Percentiles rank a stretch among this genome's conserved stretches.
These are phyloP conservation scores for Notamacropus eugenii DNA, from an alignment of 2,797 vertebrate species.

Conservation along the genomic window DNA sequence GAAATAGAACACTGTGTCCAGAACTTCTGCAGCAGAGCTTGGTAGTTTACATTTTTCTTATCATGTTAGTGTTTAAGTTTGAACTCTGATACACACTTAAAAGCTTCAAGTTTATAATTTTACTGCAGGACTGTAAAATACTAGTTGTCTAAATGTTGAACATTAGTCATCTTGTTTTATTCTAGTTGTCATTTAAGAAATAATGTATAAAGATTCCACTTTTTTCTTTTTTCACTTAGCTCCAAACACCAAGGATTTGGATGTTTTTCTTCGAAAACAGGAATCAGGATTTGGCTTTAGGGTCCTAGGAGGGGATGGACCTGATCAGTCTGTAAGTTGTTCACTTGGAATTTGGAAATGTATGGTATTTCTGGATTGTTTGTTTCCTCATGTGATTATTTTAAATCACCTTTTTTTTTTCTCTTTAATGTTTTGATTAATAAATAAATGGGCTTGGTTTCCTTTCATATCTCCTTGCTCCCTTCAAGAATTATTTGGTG, in stretches of 20 bases:
- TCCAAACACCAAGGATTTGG: slow-evolving; percentile 95
- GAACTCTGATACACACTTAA: slow-evolving; percentile 30
- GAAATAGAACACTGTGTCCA: slow-evolving; percentile 21
- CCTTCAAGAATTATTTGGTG: not conserved
- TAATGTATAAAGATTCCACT: slow-evolving; percentile 4
- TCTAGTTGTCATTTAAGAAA: slow-evolving; percentile 48
- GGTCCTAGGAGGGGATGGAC: slow-evolving; percentile 97
- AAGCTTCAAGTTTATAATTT: slow-evolving; percentile 22
- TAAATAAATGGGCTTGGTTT: not conserved
- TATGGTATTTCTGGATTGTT: not conserved
- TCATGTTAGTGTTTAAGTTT: not conserved
- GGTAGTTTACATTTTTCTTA: slow-evolving; percentile 6
- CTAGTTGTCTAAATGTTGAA: slow-evolving; percentile 23
- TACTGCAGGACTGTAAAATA: slow-evolving; percentile 30
- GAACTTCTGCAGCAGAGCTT: slow-evolving; percentile 18
- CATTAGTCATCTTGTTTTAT: slow-evolving; percentile 17
- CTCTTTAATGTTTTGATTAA: slow-evolving; percentile 2
- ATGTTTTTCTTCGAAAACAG: slow-evolving; percentile 97
- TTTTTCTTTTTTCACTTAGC: slow-evolving; percentile 85
- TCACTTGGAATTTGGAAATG: not conserved
- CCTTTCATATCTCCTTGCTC: not conserved
- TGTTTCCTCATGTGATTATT: not conserved
- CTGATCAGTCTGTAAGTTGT: slow-evolving; percentile 94
- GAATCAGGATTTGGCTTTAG: slow-evolving; percentile 98
- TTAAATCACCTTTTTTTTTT: not conserved